Evolutionary conservation across 1,140 invertebrate species (phyloP).

Genomic region (Antheraea mylitta): DNA sequence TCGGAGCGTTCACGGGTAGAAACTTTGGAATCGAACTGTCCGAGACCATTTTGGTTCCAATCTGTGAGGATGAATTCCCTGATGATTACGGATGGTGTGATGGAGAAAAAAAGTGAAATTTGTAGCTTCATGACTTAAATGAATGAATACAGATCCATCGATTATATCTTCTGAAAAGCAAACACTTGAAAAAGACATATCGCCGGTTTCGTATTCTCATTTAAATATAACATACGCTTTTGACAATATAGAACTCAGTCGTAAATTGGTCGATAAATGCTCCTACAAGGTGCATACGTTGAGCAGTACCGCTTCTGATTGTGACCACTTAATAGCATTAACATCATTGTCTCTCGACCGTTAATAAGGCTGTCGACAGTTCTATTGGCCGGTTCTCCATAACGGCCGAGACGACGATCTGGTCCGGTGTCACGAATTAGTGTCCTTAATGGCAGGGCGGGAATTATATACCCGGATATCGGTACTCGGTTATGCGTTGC

Average conservation of each 20-base stretch:
- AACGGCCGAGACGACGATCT: constrained; percentile 43
- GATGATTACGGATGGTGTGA: too few species aligned
- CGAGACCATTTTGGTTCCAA: too few species aligned
- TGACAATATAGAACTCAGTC: not conserved
- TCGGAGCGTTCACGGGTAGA: too few species aligned
- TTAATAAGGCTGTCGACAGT: constrained; percentile 67
- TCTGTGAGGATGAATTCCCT: too few species aligned
- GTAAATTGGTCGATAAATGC: constrained; percentile 19
- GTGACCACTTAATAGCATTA: constrained; percentile 65
- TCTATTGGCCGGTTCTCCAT: constrained; percentile 57
- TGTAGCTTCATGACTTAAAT: too few species aligned
- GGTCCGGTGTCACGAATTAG: constrained; percentile 58
- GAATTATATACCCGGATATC: constrained; percentile 35
- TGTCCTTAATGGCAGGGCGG: constrained; percentile 40
- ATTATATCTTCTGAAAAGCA: too few species aligned
- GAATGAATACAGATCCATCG: too few species aligned
- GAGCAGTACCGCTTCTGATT: constrained; percentile 33
- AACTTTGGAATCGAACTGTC: too few species aligned
- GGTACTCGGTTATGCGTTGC: constrained; percentile 16
- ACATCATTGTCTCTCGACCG: constrained; percentile 60
- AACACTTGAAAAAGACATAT: too few species aligned
- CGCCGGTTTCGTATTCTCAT: not conserved
- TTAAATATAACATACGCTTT: not conserved
- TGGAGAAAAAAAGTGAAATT: too few species aligned
- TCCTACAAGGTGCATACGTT: constrained; percentile 38